Base-by-base conservation (phyloP, 1,140 invertebrate genomes). In the Panagrolaimus sp. region DNA sequence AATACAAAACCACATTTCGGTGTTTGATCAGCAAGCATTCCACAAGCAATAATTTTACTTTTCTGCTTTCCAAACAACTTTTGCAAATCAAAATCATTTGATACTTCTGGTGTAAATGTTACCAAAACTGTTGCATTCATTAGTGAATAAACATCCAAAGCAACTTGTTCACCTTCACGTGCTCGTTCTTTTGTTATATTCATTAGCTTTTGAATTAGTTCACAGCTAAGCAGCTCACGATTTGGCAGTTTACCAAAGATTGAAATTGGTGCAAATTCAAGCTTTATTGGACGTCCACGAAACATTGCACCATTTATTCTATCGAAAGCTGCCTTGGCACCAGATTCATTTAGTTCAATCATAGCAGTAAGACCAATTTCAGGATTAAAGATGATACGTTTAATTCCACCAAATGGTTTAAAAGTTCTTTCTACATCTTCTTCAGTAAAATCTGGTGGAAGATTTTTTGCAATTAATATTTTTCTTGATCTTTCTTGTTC, bases 351-450 rank as follows among this genome's bases (percentile, higher is more conserved):
- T 27, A 57, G 20, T 16, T 57, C 51, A 8, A 57, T 20, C 9
- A 57, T 57, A 27, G 51, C 51, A 20, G 51, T 57, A 27, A 57
- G 27, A 57, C 51, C 51, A 20, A 57, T 57, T 0, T 57, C 51
- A 11, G 20, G 20, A 27, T 57, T 57, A 27, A 57, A 57, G 2
- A 57, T 20, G n/a, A 57, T 27, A 11, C 51, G 11, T 57, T 57
- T 57, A 16, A 57, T 27, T 13, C 11, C 9, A 13, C 51, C 51
- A 13, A 57, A 57, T 11, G 20, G 51, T 0, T 27, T 27, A 23
- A 57, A 57, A 7, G 27, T 20, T 8, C 27, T 13, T 9, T 20
- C 2, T 20, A 57, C 51, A 57, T 57, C 51, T 27, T 20, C 27
- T 25, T 20, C 27, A 1, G 51, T 57, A 16, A 57, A 57, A 27